These are phyloP conservation scores for Synergus itoensis DNA, from an alignment of 2,888 invertebrate species.

Conservation along the genomic window DNA sequence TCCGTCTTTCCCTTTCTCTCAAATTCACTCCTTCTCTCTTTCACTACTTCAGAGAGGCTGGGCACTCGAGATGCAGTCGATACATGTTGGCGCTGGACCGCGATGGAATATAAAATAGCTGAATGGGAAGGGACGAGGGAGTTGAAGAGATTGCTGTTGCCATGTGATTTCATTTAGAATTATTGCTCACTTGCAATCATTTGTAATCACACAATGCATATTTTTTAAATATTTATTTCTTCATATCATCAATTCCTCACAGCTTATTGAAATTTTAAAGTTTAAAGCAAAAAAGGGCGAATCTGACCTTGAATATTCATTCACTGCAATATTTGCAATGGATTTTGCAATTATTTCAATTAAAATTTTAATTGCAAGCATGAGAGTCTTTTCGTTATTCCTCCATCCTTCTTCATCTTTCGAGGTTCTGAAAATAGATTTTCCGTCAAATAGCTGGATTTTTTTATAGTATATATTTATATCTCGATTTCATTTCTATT, in stretches of 20 bases:
- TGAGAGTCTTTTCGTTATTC: no score
- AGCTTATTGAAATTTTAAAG: neutral
- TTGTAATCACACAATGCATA: neutral
- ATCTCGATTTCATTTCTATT: neutral
- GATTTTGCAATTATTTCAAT: no score
- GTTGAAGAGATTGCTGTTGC: slow-evolving; percentile 60
- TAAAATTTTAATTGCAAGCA: no score
- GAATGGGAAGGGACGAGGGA: slow-evolving; percentile 55
- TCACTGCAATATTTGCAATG: no score
- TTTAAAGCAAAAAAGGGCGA: neutral
- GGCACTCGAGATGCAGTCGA: slow-evolving; percentile 45
- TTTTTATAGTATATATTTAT: neutral
- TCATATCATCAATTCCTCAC: neutral
- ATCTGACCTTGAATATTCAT: neutral
- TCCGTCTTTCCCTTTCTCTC: slow-evolving; percentile 54
- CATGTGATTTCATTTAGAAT: slow-evolving; percentile 56
- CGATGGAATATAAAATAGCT: slow-evolving; percentile 58
- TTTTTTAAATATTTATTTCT: neutral
- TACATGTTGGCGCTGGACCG: slow-evolving; percentile 47
- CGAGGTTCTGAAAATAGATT: neutral
- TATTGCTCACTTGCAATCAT: slow-evolving; percentile 11
- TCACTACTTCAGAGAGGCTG: slow-evolving; percentile 42
- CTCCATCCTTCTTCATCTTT: no score
- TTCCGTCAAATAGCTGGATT: neutral
- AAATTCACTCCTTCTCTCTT: slow-evolving; percentile 48